Conservation (phyloP, 2,888 invertebrate genomes). For the Thecophora atra region DNA sequence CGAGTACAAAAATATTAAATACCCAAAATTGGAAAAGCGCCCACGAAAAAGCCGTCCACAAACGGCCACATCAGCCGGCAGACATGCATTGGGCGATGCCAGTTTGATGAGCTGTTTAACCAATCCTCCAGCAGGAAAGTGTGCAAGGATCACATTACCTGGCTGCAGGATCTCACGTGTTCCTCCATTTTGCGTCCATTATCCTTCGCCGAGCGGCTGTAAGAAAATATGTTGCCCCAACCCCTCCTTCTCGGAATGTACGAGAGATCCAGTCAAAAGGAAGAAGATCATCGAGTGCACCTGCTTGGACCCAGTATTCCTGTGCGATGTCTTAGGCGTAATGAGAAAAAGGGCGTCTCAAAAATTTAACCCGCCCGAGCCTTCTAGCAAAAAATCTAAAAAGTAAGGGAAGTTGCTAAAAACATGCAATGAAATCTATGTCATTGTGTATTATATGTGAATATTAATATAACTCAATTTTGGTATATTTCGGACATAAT, state of each 20-base stretch:
- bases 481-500: no score
- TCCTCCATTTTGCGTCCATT: constrained; percentile 44
- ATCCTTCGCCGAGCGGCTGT: constrained; percentile 39
- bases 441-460: no score
- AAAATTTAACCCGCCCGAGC: no score
- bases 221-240: constrained; percentile 45
- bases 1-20: constrained; percentile 41
- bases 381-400: no score
- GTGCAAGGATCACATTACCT: constrained; percentile 44
- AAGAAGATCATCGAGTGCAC: constrained; percentile 46
- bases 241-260: constrained; percentile 51
- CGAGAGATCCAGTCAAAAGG: constrained; percentile 16
- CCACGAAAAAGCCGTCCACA: constrained; percentile 17
- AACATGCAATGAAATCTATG: no score
- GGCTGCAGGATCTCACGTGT: constrained; percentile 41
- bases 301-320: constrained; percentile 45
- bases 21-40: constrained; percentile 43
- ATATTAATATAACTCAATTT: no score
- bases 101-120: constrained; percentile 39
- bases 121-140: constrained; percentile 42
- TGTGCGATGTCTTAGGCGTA: constrained; percentile 50
- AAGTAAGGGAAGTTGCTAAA: no score
- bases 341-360: constrained; percentile 17
- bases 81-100: no score
- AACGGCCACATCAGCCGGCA: constrained; percentile 3